A percentile compares a stretch with the other conserved stretches of the same genome.
phyloP scores from a whole-genome alignment of 1,140 invertebrate species.

The Drosophila trapezifrons region DNA sequence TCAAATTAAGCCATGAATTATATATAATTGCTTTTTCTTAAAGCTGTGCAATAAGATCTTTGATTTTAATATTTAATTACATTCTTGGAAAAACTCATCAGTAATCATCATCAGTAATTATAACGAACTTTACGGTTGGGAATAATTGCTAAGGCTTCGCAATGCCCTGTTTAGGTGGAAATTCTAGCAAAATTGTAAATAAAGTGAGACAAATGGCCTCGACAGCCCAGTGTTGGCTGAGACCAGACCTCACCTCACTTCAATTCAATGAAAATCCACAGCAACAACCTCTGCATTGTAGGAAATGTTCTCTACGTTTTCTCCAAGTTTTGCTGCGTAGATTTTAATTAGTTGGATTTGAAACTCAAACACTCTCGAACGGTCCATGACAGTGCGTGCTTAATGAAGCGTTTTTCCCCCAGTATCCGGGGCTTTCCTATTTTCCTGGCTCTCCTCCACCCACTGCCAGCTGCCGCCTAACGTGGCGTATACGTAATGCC shows the following conservation, averaged over 20 bases:
- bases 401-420: constrained; percentile 65
- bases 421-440: constrained; percentile 6
- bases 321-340: constrained; percentile 66
- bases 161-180: neutral
- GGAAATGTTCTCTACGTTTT: constrained; percentile 5
- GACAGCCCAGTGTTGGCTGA: neutral
- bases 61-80: constrained; percentile 3
- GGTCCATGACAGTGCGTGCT: constrained; percentile 54
- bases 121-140: constrained; percentile 10
- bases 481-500: constrained; percentile 55
- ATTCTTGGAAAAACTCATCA: neutral
- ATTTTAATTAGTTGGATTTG: constrained; percentile 81
- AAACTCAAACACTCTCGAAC: constrained; percentile 61
- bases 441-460: constrained; percentile 1
- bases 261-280: constrained; percentile 16
- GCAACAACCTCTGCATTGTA: neutral
- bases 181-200: neutral
- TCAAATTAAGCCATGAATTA: neutral
- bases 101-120: constrained; percentile 12
- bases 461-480: constrained; percentile 16
- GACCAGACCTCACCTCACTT: neutral
- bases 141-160: constrained; percentile 1
- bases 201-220: constrained; percentile 44
- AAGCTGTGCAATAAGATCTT: neutral
- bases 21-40: neutral